Evolutionary conservation across 1,140 invertebrate genomes (phyloP).

Genomic region (Popillia japonica): DNA sequence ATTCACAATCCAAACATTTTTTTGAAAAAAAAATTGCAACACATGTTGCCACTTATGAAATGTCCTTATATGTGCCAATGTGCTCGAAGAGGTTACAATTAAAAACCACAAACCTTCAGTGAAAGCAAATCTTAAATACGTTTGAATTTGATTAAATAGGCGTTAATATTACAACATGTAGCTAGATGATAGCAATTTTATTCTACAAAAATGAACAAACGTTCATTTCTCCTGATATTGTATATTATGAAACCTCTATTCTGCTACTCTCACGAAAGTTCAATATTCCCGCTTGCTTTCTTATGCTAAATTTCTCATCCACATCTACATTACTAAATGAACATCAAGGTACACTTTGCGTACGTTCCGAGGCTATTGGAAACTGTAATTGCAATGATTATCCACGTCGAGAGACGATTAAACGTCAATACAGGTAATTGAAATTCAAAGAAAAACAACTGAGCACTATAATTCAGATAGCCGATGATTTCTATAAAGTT

Average conservation of each 20-base stretch:
- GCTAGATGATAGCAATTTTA: no score
- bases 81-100: no score
- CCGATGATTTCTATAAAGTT: background rate
- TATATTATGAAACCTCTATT: background rate
- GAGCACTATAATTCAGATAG: background rate
- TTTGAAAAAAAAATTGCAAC: no score
- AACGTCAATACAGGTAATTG: slow-evolving; percentile 9
- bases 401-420: background rate
- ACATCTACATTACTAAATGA: slow-evolving; percentile 12
- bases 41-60: no score
- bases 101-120: no score
- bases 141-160: no score
- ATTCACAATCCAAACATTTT: no score
- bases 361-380: background rate
- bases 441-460: slow-evolving; percentile 19
- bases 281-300: slow-evolving; percentile 3
- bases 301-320: background rate
- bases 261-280: slow-evolving; percentile 4
- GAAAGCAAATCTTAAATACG: no score
- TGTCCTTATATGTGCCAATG: no score
- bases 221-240: background rate
- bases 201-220: no score
- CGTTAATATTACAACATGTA: no score
- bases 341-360: background rate
- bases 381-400: slow-evolving; percentile 19